Conservation (phyloP, 2,113 vertebrate species). For the Oceanites oceanicus region DNA sequence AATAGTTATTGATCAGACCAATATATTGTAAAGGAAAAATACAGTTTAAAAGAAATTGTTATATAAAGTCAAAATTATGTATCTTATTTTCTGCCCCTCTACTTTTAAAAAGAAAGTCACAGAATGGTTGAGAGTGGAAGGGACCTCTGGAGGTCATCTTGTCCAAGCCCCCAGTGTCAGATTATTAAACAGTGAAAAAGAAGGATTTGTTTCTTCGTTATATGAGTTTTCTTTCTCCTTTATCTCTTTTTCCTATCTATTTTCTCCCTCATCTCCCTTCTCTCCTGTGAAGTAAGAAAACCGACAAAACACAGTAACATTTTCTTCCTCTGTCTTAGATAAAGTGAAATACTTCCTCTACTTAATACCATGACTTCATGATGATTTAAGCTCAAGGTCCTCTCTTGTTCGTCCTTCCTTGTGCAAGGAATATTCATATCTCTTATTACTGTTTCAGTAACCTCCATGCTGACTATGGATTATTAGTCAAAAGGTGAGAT, state of each 20-base stretch:
- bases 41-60: background rate
- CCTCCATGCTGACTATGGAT: background rate
- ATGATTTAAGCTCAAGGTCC: background rate
- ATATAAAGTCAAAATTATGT: background rate
- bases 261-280: background rate
- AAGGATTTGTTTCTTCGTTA: background rate
- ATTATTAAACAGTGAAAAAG: background rate
- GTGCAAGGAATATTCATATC: background rate
- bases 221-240: background rate
- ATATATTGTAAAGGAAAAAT: background rate
- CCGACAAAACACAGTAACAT: background rate
- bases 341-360: background rate
- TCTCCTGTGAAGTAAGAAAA: background rate
- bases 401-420: background rate
- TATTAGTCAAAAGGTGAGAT: background rate
- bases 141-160: background rate
- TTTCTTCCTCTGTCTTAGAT: background rate
- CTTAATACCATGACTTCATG: background rate
- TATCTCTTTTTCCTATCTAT: background rate
- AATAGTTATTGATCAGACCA: background rate
- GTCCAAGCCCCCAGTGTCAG: background rate
- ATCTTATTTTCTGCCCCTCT: background rate
- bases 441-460: background rate
- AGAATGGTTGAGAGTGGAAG: background rate
- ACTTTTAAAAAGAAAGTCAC: background rate